Conservation (phyloP, 2,797 vertebrate species). For the Sebastolobus altivelis region DNA sequence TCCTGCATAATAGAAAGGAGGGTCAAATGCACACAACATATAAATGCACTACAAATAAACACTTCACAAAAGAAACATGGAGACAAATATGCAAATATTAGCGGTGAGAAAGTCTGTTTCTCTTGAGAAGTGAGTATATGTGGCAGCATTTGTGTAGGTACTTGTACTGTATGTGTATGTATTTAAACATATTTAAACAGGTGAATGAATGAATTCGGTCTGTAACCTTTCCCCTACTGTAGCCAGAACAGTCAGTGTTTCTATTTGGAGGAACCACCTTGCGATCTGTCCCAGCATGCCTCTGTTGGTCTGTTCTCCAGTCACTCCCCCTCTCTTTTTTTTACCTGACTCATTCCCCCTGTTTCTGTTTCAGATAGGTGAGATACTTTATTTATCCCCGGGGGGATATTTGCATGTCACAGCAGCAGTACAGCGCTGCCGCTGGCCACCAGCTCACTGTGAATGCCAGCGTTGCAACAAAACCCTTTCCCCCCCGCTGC, state of each 20-base stretch:
- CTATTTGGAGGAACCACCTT: neutral
- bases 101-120: neutral
- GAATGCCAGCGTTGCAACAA: neutral
- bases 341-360: neutral
- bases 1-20: neutral
- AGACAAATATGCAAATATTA: constrained; percentile 10
- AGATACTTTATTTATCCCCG: neutral
- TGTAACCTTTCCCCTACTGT: constrained; percentile 34
- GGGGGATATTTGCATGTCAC: neutral
- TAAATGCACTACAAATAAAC: neutral
- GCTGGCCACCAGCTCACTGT: neutral
- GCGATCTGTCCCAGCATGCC: constrained; percentile 44
- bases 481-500: neutral
- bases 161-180: neutral
- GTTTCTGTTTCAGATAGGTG: neutral
- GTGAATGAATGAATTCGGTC: neutral
- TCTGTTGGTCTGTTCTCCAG: neutral
- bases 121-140: neutral
- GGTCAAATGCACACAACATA: neutral
- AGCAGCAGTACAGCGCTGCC: neutral
- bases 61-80: neutral
- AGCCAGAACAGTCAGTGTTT: constrained; percentile 7
- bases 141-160: neutral
- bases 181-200: neutral
- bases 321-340: neutral